These are phyloP conservation scores for Aphyosemion australe DNA, from an alignment of 2,113 vertebrate species.

Conservation along the genomic window DNA sequence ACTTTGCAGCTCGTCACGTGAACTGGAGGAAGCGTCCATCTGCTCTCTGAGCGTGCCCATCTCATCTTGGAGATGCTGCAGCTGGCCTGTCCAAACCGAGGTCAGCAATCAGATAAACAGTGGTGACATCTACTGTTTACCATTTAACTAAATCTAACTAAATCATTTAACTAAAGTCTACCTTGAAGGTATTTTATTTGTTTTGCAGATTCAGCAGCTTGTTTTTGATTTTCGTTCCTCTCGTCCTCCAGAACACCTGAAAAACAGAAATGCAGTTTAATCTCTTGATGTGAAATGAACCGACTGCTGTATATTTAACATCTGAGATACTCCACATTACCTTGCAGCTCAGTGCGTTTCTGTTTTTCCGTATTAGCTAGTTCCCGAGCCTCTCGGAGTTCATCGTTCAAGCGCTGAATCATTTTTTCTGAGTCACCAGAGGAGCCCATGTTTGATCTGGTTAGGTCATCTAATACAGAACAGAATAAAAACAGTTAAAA, in stretches of 20 bases:
- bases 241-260: slow-evolving; percentile 90
- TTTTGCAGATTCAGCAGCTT: slow-evolving; percentile 89
- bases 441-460: slow-evolving; percentile 84
- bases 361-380: slow-evolving; percentile 88
- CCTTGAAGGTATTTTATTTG: slow-evolving; percentile 93
- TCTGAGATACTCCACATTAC: slow-evolving; percentile 69
- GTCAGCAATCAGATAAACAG: not conserved
- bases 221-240: slow-evolving; percentile 85
- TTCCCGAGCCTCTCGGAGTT: slow-evolving; percentile 90
- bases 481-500: not conserved
- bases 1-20: slow-evolving; percentile 81
- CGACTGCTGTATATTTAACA: not conserved
- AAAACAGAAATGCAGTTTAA: slow-evolving; percentile 8
- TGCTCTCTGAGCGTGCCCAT: slow-evolving; percentile 85
- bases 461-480: slow-evolving; percentile 85
- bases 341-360: slow-evolving; percentile 93
- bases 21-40: slow-evolving; percentile 82
- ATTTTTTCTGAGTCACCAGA: slow-evolving; percentile 88
- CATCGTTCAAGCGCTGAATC: slow-evolving; percentile 89
- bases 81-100: slow-evolving; percentile 66
- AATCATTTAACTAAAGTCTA: slow-evolving; percentile 55
- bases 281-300: not conserved
- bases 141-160: not conserved
- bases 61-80: slow-evolving; percentile 85
- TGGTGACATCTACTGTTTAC: not conserved